Evolutionary conservation across 2,113 vertebrate species (phyloP), one percentile per base, ranked within the genome.

Genomic region (Abramis brama): DNA sequence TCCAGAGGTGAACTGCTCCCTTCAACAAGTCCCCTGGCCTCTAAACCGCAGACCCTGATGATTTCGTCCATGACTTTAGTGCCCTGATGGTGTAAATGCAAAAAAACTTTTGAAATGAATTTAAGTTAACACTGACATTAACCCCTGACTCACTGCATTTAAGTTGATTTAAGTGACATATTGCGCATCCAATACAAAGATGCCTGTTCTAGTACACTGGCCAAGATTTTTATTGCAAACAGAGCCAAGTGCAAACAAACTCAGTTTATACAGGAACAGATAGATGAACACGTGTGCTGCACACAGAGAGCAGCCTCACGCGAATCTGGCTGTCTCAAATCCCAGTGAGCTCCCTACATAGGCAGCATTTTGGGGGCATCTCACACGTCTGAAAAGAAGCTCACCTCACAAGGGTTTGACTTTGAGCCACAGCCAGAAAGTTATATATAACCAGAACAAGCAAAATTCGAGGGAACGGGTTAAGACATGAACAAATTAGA

Each of bases 21-120:
- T 85, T 92, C 92, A 88, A 93, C 91, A 82, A 94, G 91, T 78
- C 95, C 95, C 74, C 91, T 94, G 84, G 95, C 88, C 21, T 94
- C 95, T n/a, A 95, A 89, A 87, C 95, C 93, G 79, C 92, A 95
- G 83, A 95, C 92, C 52, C 91, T 94, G 17, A 94, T 78, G 19
- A 59, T 30, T 52, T 59, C 66, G 90, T 97, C 97, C 96, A 97
- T 96, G 43, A 91, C 91, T 87, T 89, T 87, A 85, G 91, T 91
- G 79, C 89, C 88, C 95, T 97, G 90, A 87, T 17, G 6, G 21
- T 82, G 70, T 79, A 82, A 87, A 57, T 86, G 75, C 81, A 91
- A 8, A 2, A 33, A 57, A n/a, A 43, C 43, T 1, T 43, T 43
- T 43, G 43, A 43, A 2, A 43, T 43, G 0, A 43, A 43, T 43